These are phyloP conservation scores for Hyposmocoma kahamanoa DNA, from an alignment of 1,140 invertebrate genomes.

Conservation along the genomic window DNA sequence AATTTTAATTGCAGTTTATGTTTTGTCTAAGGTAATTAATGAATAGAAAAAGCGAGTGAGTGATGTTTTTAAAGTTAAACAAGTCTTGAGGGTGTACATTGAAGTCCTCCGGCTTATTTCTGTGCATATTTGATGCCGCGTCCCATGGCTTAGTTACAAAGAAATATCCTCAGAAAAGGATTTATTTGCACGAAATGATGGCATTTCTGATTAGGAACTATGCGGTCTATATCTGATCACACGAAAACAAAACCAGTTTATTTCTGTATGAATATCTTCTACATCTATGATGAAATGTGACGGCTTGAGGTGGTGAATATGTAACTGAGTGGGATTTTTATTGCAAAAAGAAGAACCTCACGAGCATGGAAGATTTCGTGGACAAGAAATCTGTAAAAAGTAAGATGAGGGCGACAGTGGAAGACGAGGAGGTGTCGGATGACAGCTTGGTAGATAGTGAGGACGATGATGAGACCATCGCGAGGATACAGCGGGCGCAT, in stretches of 20 bases:
- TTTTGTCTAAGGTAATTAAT: conserved; percentile 41
- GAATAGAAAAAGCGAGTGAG: conserved; percentile 20
- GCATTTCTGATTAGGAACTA: neutral
- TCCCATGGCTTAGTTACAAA: conserved; percentile 46
- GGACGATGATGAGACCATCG: conserved; percentile 65
- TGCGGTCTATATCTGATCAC: no score
- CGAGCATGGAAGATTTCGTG: conserved; percentile 49
- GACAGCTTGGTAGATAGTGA: conserved; percentile 56
- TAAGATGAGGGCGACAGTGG: conserved; percentile 42
- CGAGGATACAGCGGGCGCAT: conserved; percentile 59
- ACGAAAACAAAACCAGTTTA: no score
- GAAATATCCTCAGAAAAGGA: conserved; percentile 30
- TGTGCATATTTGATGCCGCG: conserved; percentile 35
- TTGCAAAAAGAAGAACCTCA: conserved; percentile 15
- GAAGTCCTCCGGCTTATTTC: conserved; percentile 48
- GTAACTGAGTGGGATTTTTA: conserved; percentile 17
- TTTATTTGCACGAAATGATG: conserved; percentile 17
- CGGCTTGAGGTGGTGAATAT: conserved; percentile 9
- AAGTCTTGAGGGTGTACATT: conserved; percentile 37
- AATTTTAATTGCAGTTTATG: conserved; percentile 66
- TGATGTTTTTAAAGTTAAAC: conserved; percentile 22
- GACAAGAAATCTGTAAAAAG: conserved; percentile 40
- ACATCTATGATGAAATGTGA: conserved; percentile 3
- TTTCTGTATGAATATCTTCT: no score
- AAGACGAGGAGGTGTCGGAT: conserved; percentile 51